phyloP scores from a whole-genome alignment of 2,113 vertebrate genomes.

The Verasper variegatus region DNA sequence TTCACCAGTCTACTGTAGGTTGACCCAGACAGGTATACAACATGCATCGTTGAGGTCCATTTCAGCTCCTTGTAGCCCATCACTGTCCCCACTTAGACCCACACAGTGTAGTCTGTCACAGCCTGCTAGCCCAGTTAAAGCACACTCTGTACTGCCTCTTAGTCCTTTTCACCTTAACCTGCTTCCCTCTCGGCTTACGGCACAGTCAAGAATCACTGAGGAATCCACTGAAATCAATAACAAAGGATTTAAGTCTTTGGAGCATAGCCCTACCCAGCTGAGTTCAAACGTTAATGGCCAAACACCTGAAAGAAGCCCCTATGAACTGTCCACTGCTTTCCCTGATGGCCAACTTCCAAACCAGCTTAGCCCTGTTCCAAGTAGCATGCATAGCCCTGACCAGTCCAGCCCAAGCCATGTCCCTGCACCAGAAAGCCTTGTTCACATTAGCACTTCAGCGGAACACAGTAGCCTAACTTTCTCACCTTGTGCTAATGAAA shows the following conservation, averaged over 20 bases:
- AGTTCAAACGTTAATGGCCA: slow-evolving; percentile 30
- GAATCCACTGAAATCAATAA: neutral
- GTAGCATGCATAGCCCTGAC: neutral
- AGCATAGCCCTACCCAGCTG: slow-evolving; percentile 1
- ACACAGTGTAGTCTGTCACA: slow-evolving; percentile 53
- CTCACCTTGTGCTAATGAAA: slow-evolving; percentile 38
- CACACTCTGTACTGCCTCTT: neutral
- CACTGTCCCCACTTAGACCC: slow-evolving; percentile 8
- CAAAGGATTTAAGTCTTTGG: neutral
- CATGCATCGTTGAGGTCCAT: neutral
- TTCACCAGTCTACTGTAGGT: slow-evolving; percentile 9
- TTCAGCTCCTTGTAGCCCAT: slow-evolving; percentile 74
- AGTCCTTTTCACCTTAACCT: slow-evolving; percentile 12
- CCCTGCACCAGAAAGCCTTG: slow-evolving; percentile 67
- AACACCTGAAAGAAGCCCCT: slow-evolving; percentile 57
- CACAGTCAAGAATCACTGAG: neutral
- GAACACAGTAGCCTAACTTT: slow-evolving; percentile 62
- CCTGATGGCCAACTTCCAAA: slow-evolving; percentile 3
- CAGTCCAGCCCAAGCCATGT: neutral
- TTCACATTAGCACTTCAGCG: slow-evolving; percentile 54
- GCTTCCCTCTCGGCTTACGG: neutral
- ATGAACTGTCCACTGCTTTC: neutral
- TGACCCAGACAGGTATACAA: neutral
- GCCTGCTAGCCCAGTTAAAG: slow-evolving; percentile 51
- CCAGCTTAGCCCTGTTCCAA: neutral